Percentiles rank a stretch among this genome's conserved stretches.
Evolutionary conservation across 2,888 invertebrate species (phyloP).

Genomic region (Aradus depressus): DNA sequence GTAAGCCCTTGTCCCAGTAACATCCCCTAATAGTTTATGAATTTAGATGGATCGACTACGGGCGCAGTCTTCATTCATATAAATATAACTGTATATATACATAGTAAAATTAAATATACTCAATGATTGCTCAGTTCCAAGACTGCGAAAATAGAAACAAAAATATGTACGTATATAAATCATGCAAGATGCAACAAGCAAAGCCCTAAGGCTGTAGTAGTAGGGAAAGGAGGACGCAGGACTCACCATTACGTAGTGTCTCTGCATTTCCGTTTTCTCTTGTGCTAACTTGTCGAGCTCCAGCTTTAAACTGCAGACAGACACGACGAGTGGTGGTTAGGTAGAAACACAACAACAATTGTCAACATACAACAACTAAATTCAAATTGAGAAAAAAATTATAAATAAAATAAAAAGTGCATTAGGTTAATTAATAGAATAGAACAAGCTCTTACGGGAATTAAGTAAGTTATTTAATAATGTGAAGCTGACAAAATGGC

Average conservation of each 20-base stretch:
- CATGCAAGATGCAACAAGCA: constrained; percentile 7
- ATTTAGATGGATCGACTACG: too few relatives aligned
- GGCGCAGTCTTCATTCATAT: too few relatives aligned
- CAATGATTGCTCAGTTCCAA: too few relatives aligned
- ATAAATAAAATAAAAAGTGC: too few relatives aligned
- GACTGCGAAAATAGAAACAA: neutral
- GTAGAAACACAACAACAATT: constrained; percentile 23
- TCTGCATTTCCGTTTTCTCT: constrained; percentile 80
- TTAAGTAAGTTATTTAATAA: too few relatives aligned
- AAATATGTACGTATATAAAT: neutral
- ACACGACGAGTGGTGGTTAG: constrained; percentile 31
- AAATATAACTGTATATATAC: too few relatives aligned
- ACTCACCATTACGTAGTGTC: constrained; percentile 80
- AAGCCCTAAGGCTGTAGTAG: neutral
- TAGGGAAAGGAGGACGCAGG: constrained; percentile 1
- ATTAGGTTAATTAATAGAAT: too few relatives aligned
- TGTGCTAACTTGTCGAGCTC: constrained; percentile 76
- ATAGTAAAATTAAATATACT: too few relatives aligned
- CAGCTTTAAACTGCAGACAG: constrained; percentile 59
- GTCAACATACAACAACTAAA: neutral
- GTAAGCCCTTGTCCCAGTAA: too few relatives aligned
- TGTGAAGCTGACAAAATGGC: too few relatives aligned
- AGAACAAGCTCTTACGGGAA: too few relatives aligned
- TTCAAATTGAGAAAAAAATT: constrained; percentile 5
- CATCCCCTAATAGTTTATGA: too few relatives aligned